Base-by-base conservation (phyloP, 2,888 invertebrate species). In the Disparrhopalites patrizii region DNA sequence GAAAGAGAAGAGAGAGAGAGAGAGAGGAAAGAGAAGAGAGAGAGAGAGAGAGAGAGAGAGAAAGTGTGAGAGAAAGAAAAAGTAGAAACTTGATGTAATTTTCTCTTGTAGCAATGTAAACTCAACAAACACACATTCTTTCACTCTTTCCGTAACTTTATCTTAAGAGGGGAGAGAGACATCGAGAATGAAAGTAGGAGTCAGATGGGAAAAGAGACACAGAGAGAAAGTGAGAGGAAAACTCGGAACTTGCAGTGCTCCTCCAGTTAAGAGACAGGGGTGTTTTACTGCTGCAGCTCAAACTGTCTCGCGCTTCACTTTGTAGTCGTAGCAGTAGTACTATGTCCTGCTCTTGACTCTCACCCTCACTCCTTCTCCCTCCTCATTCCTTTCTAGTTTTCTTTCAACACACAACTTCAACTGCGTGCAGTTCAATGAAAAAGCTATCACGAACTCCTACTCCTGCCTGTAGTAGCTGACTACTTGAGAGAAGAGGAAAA, bases 71-170 rank as follows among this genome's bases (percentile, higher is more conserved):
- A 40, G 25, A 58, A 18, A 43, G 18, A 50, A 33, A 50, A 33
- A 28, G 27, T n/a, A 43, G 28, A 50, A 50, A 50, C 30, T 58
- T 43, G 58, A 58, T 60, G 60, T 43, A 60, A 60, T 60, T 50
- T 60, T 60, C 50, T 60, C 20, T 43, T 47, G 38, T 52, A 52
- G 52, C 52, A 52, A 36, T 38, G 38, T 40, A 57, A 38, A 36
- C 56, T 40, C 57, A 25, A 30, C 47, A 60, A 60, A 60, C 50
- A 43, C 60, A 60, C 60, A 60, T 60, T 60, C 60, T 50, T 60
- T 50, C 60, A 30, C 50, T 50, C 25, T 56, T n/a, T 13, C 56
- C 30, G 50, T 50, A 60, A 60, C 60, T 60, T 60, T 60, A 60
- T 60, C 60, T 60, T 50, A 47, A n/a, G n/a, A n/a, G n/a, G n/a